Base-by-base conservation (phyloP, 1,140 invertebrate genomes). In the Stegodyphus dumicola region DNA sequence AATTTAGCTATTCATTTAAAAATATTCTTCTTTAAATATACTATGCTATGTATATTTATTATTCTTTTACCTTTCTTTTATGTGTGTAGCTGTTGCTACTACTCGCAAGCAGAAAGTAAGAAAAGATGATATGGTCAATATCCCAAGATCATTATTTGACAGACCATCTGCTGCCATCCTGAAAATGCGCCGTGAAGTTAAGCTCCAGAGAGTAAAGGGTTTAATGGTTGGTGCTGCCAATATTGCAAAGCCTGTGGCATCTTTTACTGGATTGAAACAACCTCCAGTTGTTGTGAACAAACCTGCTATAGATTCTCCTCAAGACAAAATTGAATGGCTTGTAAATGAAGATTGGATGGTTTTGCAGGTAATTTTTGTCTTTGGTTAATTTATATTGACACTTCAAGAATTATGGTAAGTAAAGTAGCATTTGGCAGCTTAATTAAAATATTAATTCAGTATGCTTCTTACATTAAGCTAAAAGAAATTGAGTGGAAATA, bases 281-380 rank as follows among this genome's bases (percentile, higher is more conserved):
- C 79, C 86, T 15, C 77, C 85, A 48, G 77, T 88, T 9, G 69
- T 69, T 54, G 90, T 94, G 67, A 92, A 93, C 77, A 90, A 93
- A 77, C 90, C 93, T 7, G 92, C 92, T 7, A 87, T 93, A 1
- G 94, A 94, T 89, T 48, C 91, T 89, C 83, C 89, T 89, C 87
- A 87, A 18, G 90, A 91, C 64, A 92, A 93, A 87, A 94, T 95
- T 49, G 95, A 97, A 87, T 98, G 97, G 97, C 92, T 94, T 48
- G 94, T 97, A 49, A 94, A 95, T 88, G 97, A 98, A 90, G 97
- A 99, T 90, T 96, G 95, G 92, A 93, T 94, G 15, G 91, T 98
- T 9, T 90, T 98, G 33, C 92, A 93, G 90, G 93, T 93, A 88
- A 60, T 10, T 53, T 70, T 69, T 48, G 49, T 33, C 33, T 3